phyloP scores from a whole-genome alignment of 37 sponge, comb jelly and placozoan genomes.

The Beroe ovata region DNA sequence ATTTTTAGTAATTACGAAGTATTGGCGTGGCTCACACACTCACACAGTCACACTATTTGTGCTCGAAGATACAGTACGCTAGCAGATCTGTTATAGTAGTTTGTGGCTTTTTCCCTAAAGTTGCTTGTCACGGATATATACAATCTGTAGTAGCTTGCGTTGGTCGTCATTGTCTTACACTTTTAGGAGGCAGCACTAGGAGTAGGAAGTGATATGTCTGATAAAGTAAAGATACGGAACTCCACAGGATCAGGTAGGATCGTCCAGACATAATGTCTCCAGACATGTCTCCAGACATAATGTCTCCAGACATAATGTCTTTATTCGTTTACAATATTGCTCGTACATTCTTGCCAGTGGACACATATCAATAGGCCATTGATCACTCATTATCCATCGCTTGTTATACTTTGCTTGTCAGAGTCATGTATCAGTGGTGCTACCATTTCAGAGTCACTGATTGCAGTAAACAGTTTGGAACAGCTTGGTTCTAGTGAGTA shows the following conservation, averaged over 20 bases:
- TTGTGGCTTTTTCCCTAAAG: background rate
- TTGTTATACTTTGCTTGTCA: no score
- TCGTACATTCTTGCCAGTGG: no score
- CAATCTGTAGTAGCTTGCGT: background rate
- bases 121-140: background rate
- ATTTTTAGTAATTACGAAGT: constrained; percentile 43
- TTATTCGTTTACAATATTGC: no score
- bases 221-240: background rate
- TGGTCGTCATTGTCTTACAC: background rate
- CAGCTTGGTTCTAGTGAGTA: constrained; percentile 27
- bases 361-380: no score
- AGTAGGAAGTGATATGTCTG: no score
- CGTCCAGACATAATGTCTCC: background rate
- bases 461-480: constrained; percentile 33
- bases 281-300: no score
- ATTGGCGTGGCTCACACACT: background rate
- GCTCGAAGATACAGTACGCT: background rate
- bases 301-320: no score
- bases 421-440: no score
- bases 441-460: background rate
- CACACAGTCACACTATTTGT: no score
- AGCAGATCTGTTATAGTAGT: constrained; percentile 21
- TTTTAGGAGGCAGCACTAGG: no score
- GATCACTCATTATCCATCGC: no score
- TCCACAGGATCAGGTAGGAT: constrained; percentile 8